Conservation (phyloP, 2,113 vertebrate genomes). For the Chaetops frenatus region DNA sequence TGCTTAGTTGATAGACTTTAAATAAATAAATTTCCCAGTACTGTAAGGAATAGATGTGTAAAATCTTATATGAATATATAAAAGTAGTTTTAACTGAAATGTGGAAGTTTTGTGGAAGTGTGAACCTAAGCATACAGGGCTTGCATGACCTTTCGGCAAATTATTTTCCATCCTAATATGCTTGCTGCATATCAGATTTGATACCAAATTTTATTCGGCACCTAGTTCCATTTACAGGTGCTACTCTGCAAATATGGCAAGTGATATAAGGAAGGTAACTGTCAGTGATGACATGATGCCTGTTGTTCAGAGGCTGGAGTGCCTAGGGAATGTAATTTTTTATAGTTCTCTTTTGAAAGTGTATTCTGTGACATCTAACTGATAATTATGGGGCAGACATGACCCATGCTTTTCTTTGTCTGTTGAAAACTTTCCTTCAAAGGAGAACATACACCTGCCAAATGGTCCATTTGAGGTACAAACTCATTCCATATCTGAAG, state of each 20-base stretch:
- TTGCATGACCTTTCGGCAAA: not conserved
- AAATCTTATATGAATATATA: not conserved
- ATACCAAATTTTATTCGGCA: not conserved
- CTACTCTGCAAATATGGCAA: not conserved
- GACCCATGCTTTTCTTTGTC: not conserved
- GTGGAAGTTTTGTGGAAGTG: not conserved
- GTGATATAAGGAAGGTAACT: not conserved
- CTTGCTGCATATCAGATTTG: not conserved
- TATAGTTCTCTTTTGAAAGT: not conserved
- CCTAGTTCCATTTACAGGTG: not conserved
- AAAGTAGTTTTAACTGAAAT: not conserved
- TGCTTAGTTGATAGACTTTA: not conserved
- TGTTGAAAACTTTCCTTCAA: not conserved
- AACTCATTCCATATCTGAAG: not conserved
- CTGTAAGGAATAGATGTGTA: not conserved
- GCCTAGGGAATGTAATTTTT: not conserved
- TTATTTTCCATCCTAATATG: not conserved
- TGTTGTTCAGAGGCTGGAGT: not conserved
- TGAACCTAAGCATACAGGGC: not conserved
- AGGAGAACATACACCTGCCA: not conserved
- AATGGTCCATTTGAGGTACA: not conserved
- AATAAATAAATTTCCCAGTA: not conserved
- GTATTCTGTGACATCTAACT: not conserved
- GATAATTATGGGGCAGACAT: not conserved
- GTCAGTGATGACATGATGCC: not conserved